A percentile compares a stretch with the other conserved stretches of the same genome.
These are phyloP conservation scores for Styela clava DNA, from an alignment of 23 tunicate genomes.

Conservation along the genomic window DNA sequence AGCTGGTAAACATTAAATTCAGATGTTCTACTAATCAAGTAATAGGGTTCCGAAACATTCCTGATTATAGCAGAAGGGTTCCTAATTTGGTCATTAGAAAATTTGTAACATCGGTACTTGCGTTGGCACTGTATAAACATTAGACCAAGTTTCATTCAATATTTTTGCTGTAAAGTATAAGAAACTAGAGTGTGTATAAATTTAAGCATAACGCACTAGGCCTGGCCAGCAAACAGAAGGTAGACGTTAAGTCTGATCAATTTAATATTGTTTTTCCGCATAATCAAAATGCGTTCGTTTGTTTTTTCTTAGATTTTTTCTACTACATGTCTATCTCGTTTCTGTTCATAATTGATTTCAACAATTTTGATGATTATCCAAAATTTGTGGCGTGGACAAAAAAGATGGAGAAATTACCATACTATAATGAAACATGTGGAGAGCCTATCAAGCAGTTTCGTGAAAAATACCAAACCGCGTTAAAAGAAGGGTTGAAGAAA, in stretches of 20 bases:
- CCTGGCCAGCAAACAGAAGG: no score
- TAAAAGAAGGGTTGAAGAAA: background rate
- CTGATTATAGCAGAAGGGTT: no score
- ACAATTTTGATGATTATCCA: background rate
- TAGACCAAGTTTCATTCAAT: no score
- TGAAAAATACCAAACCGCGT: background rate
- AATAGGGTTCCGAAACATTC: background rate
- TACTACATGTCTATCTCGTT: background rate
- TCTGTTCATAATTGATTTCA: background rate
- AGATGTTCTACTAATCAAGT: background rate
- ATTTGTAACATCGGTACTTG: no score
- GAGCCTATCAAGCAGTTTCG: background rate
- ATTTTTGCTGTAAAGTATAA: no score
- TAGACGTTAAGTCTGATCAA: no score
- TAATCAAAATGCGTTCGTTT: no score
- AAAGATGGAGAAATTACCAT: background rate
- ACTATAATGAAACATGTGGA: background rate
- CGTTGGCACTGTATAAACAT: no score
- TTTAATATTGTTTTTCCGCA: no score
- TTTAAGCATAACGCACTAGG: no score
- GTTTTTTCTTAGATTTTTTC: background rate
- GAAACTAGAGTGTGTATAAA: no score
- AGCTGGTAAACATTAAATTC: background rate
- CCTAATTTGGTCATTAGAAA: no score
- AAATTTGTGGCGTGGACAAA: slow-evolving; percentile 6